Evolutionary conservation across 2,888 invertebrate species (phyloP).

Genomic region (Drosophila ustulata): DNA sequence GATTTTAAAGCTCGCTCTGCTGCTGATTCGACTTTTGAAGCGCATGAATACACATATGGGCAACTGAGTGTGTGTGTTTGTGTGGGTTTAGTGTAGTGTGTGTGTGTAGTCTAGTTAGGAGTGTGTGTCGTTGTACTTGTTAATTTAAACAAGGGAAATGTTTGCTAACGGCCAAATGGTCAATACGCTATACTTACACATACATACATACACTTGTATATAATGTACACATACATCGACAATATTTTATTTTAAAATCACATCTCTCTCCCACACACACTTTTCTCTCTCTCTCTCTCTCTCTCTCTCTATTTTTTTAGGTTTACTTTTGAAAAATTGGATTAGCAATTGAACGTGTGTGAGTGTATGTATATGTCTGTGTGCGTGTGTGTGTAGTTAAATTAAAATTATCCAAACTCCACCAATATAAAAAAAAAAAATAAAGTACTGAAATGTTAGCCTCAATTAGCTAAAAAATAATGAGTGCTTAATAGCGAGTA

Average conservation of each 20-base stretch:
- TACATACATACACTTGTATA: background rate
- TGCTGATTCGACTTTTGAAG: constrained; percentile 36
- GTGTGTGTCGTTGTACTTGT: background rate
- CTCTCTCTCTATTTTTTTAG: constrained; percentile 20
- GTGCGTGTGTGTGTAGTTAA: constrained; percentile 20
- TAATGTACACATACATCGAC: background rate
- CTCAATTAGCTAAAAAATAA: constrained; percentile 10
- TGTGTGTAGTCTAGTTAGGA: constrained; percentile 1
- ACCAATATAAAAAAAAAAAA: constrained; percentile 17
- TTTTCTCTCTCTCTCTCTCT: constrained; percentile 1
- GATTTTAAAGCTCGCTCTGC: constrained; percentile 33
- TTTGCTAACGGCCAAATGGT: constrained; percentile 3
- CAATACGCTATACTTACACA: constrained; percentile 2
- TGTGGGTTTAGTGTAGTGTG: constrained; percentile 9
- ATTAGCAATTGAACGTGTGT: constrained; percentile 15
- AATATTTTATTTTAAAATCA: background rate
- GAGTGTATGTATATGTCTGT: constrained; percentile 12
- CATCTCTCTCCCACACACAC: background rate
- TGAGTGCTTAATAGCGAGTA: constrained; percentile 11
- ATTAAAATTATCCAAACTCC: constrained; percentile 22
- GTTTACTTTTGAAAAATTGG: constrained; percentile 6
- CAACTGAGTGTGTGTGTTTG: background rate
- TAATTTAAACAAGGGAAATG: constrained; percentile 1
- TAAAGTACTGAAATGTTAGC: constrained; percentile 3
- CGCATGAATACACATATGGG: constrained; percentile 18